A percentile compares a stretch with the other conserved stretches of the same genome.
These are phyloP conservation scores for Nibea coibor DNA, from an alignment of 2,113 vertebrate species.

Conservation along the genomic window DNA sequence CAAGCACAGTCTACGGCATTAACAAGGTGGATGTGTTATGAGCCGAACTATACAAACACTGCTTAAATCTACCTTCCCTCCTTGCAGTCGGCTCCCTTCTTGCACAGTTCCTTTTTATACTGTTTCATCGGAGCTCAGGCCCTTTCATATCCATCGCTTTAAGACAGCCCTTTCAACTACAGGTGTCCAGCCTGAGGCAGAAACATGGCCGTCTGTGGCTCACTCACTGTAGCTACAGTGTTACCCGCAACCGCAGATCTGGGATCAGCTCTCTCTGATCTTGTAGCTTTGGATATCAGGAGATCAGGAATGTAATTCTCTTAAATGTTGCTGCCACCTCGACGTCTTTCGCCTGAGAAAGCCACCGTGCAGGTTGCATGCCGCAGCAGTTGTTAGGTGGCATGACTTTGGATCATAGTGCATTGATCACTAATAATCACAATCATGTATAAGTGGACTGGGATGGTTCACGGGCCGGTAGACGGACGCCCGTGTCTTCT, in stretches of 20 bases:
- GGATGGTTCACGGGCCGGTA: background rate
- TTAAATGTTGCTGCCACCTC: background rate
- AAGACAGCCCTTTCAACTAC: conserved; percentile 63
- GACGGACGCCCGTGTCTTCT: conserved; percentile 22
- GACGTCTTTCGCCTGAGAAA: too few relatives aligned
- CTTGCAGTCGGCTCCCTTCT: conserved; percentile 17
- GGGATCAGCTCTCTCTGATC: conserved; percentile 43
- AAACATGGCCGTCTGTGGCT: conserved; percentile 63
- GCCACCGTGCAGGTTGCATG: background rate
- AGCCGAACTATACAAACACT: background rate
- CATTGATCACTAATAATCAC: background rate
- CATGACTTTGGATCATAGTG: background rate
- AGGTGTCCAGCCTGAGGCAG: conserved; percentile 66
- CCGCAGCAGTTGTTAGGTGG: background rate
- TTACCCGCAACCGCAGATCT: conserved; percentile 49
- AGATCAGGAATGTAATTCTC: conserved; percentile 8
- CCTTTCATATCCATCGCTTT: conserved; percentile 59
- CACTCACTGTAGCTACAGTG: conserved; percentile 52
- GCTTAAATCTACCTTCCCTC: conserved; percentile 2
- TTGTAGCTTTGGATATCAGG: background rate
- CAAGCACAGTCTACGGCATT: background rate
- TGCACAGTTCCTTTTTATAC: conserved; percentile 35
- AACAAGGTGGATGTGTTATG: background rate
- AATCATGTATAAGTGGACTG: background rate
- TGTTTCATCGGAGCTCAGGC: conserved; percentile 13